Percentiles rank a stretch among this genome's conserved stretches.
Conservation (phyloP, 2,888 invertebrate genomes). For the Euspilapteryx auroguttella region DNA sequence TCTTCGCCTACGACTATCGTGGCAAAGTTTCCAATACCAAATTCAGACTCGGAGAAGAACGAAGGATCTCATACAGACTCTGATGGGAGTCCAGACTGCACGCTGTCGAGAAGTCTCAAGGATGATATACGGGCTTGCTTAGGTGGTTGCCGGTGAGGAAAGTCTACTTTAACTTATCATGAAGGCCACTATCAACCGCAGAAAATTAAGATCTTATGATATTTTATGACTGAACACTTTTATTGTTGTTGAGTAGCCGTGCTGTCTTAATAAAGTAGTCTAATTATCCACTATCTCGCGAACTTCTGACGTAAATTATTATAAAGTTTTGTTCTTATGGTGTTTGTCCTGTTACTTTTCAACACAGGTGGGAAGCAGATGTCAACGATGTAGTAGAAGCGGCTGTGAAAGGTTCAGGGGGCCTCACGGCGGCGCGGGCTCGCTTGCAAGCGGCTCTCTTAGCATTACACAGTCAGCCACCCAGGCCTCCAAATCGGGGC, state of each 20-base stretch:
- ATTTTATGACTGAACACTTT: no score
- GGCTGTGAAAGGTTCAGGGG: constrained; percentile 50
- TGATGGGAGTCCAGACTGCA: constrained; percentile 36
- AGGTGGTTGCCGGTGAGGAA: constrained; percentile 37
- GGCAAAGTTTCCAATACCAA: constrained; percentile 1
- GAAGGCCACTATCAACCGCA: no score
- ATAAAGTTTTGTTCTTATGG: no score
- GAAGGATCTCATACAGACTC: constrained; percentile 43
- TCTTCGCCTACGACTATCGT: constrained; percentile 41
- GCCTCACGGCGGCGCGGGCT: constrained; percentile 37
- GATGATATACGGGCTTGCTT: constrained; percentile 47
- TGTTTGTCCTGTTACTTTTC: no score
- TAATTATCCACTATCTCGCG: no score
- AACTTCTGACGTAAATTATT: no score
- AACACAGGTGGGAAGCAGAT: constrained; percentile 56
- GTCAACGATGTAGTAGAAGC: constrained; percentile 61
- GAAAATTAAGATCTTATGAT: no score
- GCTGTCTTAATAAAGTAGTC: no score
- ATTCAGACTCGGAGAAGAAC: constrained; percentile 22
- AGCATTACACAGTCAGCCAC: constrained; percentile 24
- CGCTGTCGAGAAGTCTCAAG: constrained; percentile 41
- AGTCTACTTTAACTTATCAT: no score
- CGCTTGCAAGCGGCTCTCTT: constrained; percentile 41
- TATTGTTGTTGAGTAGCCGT: no score
- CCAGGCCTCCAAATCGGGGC: constrained; percentile 36